Base-by-base conservation (phyloP, 2,797 vertebrate genomes). In the Parambassis ranga region DNA sequence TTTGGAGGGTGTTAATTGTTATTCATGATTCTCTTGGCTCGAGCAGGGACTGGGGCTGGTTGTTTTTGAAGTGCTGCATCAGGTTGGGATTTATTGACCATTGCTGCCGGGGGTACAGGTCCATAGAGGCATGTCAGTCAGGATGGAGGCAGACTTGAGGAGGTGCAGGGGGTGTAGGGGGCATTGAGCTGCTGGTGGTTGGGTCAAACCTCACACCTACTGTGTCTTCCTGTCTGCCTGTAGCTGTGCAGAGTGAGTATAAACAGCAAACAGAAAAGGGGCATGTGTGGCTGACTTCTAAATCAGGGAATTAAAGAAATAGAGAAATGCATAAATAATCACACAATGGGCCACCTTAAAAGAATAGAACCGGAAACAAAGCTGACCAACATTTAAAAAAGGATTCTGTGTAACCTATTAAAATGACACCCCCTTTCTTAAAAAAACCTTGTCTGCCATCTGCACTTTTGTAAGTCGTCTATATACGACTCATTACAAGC, bases 1-100 rank as follows among this genome's bases (percentile, higher is more conserved):
- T 89, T 79, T 61, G 75, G 73, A 67, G 52, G 71, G 61, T 83
- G 81, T 84, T 85, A 87, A 86, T 90, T 87, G 69, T 83, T 90
- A 91, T 91, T 88, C 87, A 91, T 87, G 86, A 84, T 39, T 74
- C 79, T 72, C 73, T 53, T 68, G 71, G 75, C 56, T 31, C 31
- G 52, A 73, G 46, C 60, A 58, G 28, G 26, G 44, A 71, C 20
- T 26, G 61, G 58, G 63, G 48, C 49, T 30, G 70, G 56, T 68
- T 77, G 68, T 77, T 85, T 83, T 88, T 90, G 83, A 89, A 83
- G 83, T 70, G 67, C 52, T 48, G 71, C 63, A 83, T 83, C 67
- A 71, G 70, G 71, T 64, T 69, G 61, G 71, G 77, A 66, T 75
- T 73, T 87, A 90, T 83, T 87, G 89, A 86, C 83, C 61, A 52